Base-by-base conservation (phyloP, 2,797 vertebrate species). In the Intellagama lesueurii region DNA sequence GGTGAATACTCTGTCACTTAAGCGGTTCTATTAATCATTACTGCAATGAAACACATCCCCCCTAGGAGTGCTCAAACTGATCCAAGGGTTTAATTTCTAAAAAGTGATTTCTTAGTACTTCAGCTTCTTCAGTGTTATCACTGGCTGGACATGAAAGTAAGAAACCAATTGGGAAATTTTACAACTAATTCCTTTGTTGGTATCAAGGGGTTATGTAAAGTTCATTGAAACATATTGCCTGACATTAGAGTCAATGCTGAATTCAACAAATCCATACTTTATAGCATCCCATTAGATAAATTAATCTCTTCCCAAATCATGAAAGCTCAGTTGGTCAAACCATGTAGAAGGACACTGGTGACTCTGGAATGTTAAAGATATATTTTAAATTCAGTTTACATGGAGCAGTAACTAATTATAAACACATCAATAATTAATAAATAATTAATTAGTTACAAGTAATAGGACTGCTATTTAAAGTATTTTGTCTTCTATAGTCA, bases 131-230 rank as follows among this genome's bases (percentile, higher is more conserved):
- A 81, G 85, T 98, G 97, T 98, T 99, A 97, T 98, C 96, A 3
- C 97, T 98, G 98, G 98, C 97, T 93, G 30, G 72, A 96, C 97
- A 98, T 98, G 96, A 98, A 99, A 98, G 97, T 94, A 95, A 87
- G 88, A 94, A 96, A 94, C 91, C 79, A 64, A 95, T 95, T 86
- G 96, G 95, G 96, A 97, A 98, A 97, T 96, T 97, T 95, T 96
- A 97, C 95, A 97, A 97, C 96, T 98, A 97, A 98, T 97, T 97
- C 97, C 95, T 96, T 96, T 97, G 97, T 96, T 98, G 97, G 97
- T 97, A 98, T 95, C 96, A 95, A 92, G 95, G 96, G 98, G 98
- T 98, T 97, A 98, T 91, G 80, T 93, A 97, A 98, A 99, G 98
- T 98, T 99, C 98, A 98, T 80, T 91, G 81, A 92, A 97, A 97